Conservation (phyloP, 1,140 invertebrate genomes). For the Zaprionus gabonicus region DNA sequence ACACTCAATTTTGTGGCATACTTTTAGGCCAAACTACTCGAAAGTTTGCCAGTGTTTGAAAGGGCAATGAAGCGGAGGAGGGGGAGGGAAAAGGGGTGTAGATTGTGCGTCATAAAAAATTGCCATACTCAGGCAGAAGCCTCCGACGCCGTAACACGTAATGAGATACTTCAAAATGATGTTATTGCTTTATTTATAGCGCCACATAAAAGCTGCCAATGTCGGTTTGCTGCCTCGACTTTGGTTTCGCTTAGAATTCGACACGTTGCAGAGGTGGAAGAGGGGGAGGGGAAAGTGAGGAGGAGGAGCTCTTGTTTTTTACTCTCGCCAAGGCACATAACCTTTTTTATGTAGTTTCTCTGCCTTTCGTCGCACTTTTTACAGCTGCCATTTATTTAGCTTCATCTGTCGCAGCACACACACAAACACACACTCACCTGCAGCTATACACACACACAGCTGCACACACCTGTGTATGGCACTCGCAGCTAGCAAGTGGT, state of each 20-base stretch:
- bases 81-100: neutral
- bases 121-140: slow-evolving; percentile 57
- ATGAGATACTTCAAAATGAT: slow-evolving; percentile 82
- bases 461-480: slow-evolving; percentile 6
- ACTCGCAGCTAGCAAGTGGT: slow-evolving; percentile 37
- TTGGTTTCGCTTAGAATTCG: slow-evolving; percentile 17
- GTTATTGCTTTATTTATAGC: slow-evolving; percentile 82
- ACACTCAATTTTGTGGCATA: slow-evolving; percentile 50
- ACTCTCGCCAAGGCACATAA: slow-evolving; percentile 28
- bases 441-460: slow-evolving; percentile 26
- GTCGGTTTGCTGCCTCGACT: slow-evolving; percentile 22
- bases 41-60: slow-evolving; percentile 37
- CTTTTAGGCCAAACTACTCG: slow-evolving; percentile 65
- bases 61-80: neutral
- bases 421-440: slow-evolving; percentile 37
- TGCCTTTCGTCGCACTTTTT: slow-evolving; percentile 51
- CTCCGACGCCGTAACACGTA: slow-evolving; percentile 71
- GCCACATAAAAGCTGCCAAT: slow-evolving; percentile 59
- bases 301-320: slow-evolving; percentile 33
- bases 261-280: neutral
- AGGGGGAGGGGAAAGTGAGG: too few relatives aligned
- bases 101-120: slow-evolving; percentile 70
- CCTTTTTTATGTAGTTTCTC: slow-evolving; percentile 53
- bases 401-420: slow-evolving; percentile 49
- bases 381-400: slow-evolving; percentile 58